Evolutionary conservation across 2,113 vertebrate species (phyloP).

Genomic region (Lichenostomus cassidix): DNA sequence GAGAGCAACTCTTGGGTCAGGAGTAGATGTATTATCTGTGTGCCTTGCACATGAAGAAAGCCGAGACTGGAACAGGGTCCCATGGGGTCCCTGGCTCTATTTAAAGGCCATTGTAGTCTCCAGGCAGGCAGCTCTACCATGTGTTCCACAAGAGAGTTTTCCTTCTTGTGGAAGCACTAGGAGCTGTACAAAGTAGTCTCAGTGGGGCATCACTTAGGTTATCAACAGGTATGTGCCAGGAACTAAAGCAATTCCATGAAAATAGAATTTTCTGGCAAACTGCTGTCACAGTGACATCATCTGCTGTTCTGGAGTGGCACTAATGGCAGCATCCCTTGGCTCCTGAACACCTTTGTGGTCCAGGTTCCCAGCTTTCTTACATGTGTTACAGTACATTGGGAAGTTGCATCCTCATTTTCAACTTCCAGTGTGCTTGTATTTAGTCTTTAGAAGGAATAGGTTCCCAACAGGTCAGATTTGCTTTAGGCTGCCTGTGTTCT

Average conservation of each 20-base stretch:
- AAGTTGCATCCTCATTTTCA: neutral
- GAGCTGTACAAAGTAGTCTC: conserved; percentile 60
- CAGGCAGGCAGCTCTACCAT: conserved; percentile 63
- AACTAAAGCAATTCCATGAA: conserved; percentile 1
- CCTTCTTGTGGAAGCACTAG: conserved; percentile 41
- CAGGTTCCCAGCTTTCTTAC: neutral
- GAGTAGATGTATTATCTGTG: neutral
- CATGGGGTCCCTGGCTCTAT: neutral
- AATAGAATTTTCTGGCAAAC: neutral
- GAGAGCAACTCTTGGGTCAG: neutral
- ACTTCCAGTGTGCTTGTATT: neutral
- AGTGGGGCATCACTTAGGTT: conserved; percentile 31
- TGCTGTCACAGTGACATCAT: neutral
- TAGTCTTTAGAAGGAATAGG: neutral
- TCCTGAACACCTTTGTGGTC: neutral
- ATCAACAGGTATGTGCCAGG: neutral
- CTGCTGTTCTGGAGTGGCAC: neutral
- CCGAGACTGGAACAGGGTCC: conserved; percentile 48
- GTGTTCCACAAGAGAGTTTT: neutral
- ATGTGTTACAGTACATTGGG: neutral
- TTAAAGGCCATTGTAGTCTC: conserved; percentile 42
- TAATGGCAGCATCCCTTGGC: neutral
- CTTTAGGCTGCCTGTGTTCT: neutral
- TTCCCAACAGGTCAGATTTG: neutral
- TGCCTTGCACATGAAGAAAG: conserved; percentile 40